Conservation (phyloP, 2,113 vertebrate genomes). For the Smithornis capensis region DNA sequence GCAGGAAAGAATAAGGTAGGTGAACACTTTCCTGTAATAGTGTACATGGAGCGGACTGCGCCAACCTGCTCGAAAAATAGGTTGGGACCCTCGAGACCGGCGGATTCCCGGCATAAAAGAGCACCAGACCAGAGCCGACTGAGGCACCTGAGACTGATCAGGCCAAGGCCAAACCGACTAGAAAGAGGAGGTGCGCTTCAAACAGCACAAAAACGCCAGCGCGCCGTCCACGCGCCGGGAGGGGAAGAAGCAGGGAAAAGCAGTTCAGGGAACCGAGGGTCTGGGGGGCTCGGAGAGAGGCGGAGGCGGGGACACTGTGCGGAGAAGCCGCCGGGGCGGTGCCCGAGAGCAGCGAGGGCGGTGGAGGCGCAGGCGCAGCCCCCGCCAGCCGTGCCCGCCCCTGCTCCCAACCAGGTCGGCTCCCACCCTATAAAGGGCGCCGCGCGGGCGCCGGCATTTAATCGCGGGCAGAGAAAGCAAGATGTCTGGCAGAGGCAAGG, state of each 20-base stretch:
- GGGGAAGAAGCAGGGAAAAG: fast-evolving
- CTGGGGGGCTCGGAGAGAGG: fast-evolving
- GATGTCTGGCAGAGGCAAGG: not conserved
- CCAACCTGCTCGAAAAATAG: fast-evolving
- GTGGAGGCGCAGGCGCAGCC: not conserved
- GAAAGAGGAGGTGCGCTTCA: fast-evolving
- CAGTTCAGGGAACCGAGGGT: fast-evolving
- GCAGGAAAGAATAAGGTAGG: fast-evolving
- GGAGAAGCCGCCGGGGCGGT: not conserved
- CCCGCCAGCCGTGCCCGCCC: not conserved
- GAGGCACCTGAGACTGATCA: fast-evolving
- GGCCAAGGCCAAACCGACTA: fast-evolving
- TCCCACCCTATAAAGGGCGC: fast-evolving
- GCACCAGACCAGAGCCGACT: fast-evolving
- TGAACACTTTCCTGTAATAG: fast-evolving
- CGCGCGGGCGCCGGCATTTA: not conserved
- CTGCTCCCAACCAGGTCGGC: not conserved
- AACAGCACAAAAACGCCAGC: fast-evolving
- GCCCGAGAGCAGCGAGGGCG: no score
- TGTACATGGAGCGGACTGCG: fast-evolving
- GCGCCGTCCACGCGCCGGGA: fast-evolving
- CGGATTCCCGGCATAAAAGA: fast-evolving
- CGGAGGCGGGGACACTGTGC: no score
- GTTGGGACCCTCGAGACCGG: no score
- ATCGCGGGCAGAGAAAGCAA: not conserved